phyloP scores from a whole-genome alignment of 2,888 invertebrate species.

The Epiperipatus broadwayi region DNA sequence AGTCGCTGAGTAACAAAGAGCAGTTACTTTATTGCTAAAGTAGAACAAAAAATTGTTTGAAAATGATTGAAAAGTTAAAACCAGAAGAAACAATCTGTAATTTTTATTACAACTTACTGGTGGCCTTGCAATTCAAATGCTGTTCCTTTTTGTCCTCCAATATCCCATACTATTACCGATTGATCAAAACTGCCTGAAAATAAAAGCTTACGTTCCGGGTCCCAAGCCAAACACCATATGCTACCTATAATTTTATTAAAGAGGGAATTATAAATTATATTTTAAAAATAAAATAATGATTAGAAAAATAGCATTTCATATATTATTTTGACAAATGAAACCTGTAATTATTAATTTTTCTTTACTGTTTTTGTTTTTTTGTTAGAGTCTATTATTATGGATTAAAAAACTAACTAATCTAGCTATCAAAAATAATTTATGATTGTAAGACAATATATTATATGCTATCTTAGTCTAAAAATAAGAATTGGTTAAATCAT shows the following conservation, averaged over 20 bases:
- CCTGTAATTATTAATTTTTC: too few species aligned
- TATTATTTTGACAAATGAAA: too few species aligned
- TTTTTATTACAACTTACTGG: conserved; percentile 37
- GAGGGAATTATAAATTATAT: conserved; percentile 9
- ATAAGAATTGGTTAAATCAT: too few species aligned
- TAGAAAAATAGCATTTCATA: too few species aligned
- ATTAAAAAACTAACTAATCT: too few species aligned
- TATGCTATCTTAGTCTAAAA: too few species aligned
- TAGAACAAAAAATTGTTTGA: conserved; percentile 17
- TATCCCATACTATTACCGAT: conserved; percentile 93
- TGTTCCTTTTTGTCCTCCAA: conserved; percentile 85
- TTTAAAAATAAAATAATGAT: background rate
- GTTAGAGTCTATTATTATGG: too few species aligned
- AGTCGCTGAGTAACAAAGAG: conserved; percentile 58
- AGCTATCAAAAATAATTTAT: too few species aligned
- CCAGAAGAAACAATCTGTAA: conserved; percentile 1
- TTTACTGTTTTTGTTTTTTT: too few species aligned
- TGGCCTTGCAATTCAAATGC: conserved; percentile 94
- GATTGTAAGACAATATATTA: too few species aligned
- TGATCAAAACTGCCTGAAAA: conserved; percentile 94
- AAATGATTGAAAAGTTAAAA: conserved; percentile 8
- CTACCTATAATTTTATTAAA: conserved; percentile 58
- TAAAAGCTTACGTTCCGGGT: conserved; percentile 62
- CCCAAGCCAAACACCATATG: conserved; percentile 81
- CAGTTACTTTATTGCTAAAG: conserved; percentile 69